phyloP scores from a whole-genome alignment of 2,888 invertebrate species.

The Calephelis perditalis region DNA sequence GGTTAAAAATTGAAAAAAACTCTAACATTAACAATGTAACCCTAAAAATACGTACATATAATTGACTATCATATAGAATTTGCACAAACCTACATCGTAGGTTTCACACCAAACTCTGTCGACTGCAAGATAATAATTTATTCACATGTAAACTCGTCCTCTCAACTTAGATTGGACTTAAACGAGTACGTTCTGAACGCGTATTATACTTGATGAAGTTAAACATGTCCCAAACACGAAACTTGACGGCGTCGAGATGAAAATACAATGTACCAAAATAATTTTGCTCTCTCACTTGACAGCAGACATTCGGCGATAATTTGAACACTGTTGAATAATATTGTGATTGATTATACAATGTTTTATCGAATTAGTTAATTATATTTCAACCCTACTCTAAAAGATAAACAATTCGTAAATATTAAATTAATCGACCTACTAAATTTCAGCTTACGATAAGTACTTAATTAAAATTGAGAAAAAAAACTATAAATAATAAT shows the following conservation, averaged over 20 bases:
- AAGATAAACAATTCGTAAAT: too few relatives aligned
- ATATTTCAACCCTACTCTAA: too few relatives aligned
- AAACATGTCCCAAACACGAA: slow-evolving; percentile 62
- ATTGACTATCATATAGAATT: neutral
- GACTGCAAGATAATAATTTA: slow-evolving; percentile 72
- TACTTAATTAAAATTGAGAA: too few relatives aligned
- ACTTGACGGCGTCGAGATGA: slow-evolving; percentile 27
- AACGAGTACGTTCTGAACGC: slow-evolving; percentile 70
- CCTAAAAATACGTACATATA: neutral
- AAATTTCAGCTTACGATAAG: too few relatives aligned
- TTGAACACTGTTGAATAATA: slow-evolving; percentile 9
- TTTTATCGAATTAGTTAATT: too few relatives aligned
- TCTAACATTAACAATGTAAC: neutral
- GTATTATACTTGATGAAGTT: slow-evolving; percentile 76
- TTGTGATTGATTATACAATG: slow-evolving; percentile 10
- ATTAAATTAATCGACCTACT: too few relatives aligned
- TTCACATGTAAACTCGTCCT: slow-evolving; percentile 71
- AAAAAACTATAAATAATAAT: too few relatives aligned
- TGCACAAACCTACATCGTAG: slow-evolving; percentile 19
- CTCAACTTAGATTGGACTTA: slow-evolving; percentile 77
- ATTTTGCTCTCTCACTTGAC: slow-evolving; percentile 20
- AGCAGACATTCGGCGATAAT: slow-evolving; percentile 8
- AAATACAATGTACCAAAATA: slow-evolving; percentile 24
- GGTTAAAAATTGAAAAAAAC: too few relatives aligned
- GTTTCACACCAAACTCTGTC: slow-evolving; percentile 47